Conservation (phyloP, 2,797 vertebrate species). For the Melanotaenia maccullochi region DNA sequence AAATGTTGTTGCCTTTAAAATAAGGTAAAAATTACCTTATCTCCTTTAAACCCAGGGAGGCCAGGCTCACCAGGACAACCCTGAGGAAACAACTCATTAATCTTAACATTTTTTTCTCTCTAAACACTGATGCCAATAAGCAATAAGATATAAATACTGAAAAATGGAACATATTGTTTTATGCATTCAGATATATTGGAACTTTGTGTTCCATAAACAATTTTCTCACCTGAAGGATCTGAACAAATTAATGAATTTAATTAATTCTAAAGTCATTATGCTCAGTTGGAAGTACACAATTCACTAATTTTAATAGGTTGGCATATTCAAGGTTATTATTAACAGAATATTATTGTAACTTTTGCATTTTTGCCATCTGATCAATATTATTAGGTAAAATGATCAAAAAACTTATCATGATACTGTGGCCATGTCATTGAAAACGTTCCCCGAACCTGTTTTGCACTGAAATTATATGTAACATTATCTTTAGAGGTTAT, state of each 20-base stretch:
- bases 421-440: neutral
- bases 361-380: neutral
- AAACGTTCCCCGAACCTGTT: neutral
- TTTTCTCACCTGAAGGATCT: neutral
- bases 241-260: neutral
- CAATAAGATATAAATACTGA: too few species aligned
- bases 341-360: neutral
- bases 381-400: neutral
- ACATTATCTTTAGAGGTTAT: neutral
- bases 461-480: neutral
- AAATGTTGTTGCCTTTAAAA: too few species aligned
- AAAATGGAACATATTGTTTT: too few species aligned
- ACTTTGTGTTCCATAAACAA: too few species aligned
- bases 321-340: neutral
- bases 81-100: conserved; percentile 70
- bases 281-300: neutral
- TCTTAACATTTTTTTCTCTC: neutral
- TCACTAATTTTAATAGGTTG: too few species aligned
- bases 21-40: conserved; percentile 82
- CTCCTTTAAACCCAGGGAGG: conserved; percentile 86
- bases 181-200: too few species aligned
- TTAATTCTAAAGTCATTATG: neutral
- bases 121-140: too few species aligned
- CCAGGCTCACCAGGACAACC: conserved; percentile 86
- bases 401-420: neutral